Evolutionary conservation across 2,113 vertebrate genomes (phyloP).

Genomic region (Embiotoca jacksoni): DNA sequence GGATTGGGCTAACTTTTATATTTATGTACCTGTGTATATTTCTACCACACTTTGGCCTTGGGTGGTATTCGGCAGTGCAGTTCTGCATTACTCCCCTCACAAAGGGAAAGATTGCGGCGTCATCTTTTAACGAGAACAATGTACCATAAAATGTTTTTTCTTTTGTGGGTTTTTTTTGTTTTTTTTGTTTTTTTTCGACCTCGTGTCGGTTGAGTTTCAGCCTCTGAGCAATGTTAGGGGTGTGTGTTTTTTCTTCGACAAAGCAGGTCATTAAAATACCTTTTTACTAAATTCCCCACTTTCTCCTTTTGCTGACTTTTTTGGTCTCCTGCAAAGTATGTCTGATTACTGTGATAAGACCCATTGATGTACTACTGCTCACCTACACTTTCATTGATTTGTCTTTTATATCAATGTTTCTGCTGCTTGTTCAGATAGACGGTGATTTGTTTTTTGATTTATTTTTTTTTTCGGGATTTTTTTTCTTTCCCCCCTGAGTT

Average conservation of each 20-base stretch:
- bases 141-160: slow-evolving; percentile 72
- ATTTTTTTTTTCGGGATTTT: slow-evolving; percentile 2
- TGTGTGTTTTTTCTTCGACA: slow-evolving; percentile 59
- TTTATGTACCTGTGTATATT: slow-evolving; percentile 83
- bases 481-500: not conserved
- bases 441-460: too few relatives aligned
- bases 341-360: slow-evolving; percentile 70
- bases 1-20: slow-evolving; percentile 80
- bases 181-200: slow-evolving; percentile 34
- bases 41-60: slow-evolving; percentile 79
- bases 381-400: slow-evolving; percentile 53
- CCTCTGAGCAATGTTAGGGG: slow-evolving; percentile 62
- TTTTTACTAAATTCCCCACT: slow-evolving; percentile 73
- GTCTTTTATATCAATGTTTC: slow-evolving; percentile 70
- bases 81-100: slow-evolving; percentile 65
- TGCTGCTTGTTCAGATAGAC: slow-evolving; percentile 72
- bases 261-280: slow-evolving; percentile 80
- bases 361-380: slow-evolving; percentile 68
- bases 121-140: slow-evolving; percentile 82
- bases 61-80: slow-evolving; percentile 74
- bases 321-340: slow-evolving; percentile 57
- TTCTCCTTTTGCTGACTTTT: slow-evolving; percentile 54
- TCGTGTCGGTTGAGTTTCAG: slow-evolving; percentile 70
- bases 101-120: slow-evolving; percentile 58
- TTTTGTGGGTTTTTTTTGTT: slow-evolving; percentile 32